A percentile compares a stretch with the other conserved stretches of the same genome.
Evolutionary conservation across 92 coral and sea anemone genomes (phyloP).

Genomic region (Zoanthus sociatus): DNA sequence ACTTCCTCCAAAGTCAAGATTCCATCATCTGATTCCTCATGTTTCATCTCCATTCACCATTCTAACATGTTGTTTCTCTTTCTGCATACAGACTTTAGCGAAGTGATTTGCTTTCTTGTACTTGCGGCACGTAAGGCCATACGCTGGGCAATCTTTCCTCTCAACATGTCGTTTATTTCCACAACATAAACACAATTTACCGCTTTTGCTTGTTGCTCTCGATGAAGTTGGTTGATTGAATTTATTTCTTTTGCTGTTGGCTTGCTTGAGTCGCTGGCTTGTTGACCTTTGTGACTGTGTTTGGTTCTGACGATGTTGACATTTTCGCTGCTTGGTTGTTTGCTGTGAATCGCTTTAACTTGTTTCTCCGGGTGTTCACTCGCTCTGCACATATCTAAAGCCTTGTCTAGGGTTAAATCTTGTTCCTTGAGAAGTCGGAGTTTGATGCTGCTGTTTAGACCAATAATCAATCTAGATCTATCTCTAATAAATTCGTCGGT

Average conservation of each 20-base stretch:
- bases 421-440: constrained; percentile 62
- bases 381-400: constrained; percentile 59
- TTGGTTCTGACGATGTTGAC: constrained; percentile 43
- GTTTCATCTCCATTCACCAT: constrained; percentile 17
- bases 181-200: constrained; percentile 40
- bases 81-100: constrained; percentile 59
- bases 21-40: constrained; percentile 19
- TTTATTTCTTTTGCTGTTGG: constrained; percentile 32
- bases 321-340: not conserved
- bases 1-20: constrained; percentile 7
- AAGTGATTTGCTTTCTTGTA: constrained; percentile 67
- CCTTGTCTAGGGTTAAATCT: constrained; percentile 55
- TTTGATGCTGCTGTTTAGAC: constrained; percentile 56
- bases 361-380: constrained; percentile 57
- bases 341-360: constrained; percentile 27
- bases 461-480: constrained; percentile 59
- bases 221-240: constrained; percentile 17
- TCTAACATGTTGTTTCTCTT: constrained; percentile 24
- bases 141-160: constrained; percentile 68
- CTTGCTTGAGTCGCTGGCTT: constrained; percentile 43
- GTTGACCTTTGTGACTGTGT: constrained; percentile 42
- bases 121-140: constrained; percentile 52
- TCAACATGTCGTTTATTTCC: constrained; percentile 43
- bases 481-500: constrained; percentile 62
- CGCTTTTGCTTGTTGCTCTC: constrained; percentile 34